Evolutionary conservation across 2,113 vertebrate species (phyloP).

Genomic region (Pseudonaja textilis): DNA sequence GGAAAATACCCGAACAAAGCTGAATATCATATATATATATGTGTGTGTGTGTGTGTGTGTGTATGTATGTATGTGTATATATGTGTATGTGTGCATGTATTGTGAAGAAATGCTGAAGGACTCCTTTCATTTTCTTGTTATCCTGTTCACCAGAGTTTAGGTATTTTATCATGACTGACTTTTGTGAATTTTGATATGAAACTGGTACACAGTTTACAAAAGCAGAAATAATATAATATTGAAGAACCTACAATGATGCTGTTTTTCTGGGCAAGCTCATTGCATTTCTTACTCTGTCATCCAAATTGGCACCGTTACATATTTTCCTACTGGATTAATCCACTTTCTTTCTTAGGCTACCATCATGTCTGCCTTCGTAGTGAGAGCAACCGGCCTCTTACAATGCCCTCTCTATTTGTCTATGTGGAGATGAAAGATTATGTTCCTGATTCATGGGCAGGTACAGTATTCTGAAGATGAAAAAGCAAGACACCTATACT

Average conservation of each 20-base stretch:
- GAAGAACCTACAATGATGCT: background rate
- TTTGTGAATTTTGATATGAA: background rate
- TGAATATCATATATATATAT: too few relatives aligned
- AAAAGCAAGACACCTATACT: accelerated
- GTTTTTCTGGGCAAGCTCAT: background rate
- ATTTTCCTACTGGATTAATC: background rate
- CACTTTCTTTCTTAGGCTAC: slow-evolving; percentile 76
- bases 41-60: too few relatives aligned
- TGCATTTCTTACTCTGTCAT: background rate
- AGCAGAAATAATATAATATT: background rate
- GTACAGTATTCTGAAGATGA: slow-evolving; percentile 53
- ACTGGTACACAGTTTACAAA: background rate
- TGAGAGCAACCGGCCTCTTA: slow-evolving; percentile 92
- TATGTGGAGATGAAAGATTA: slow-evolving; percentile 97
- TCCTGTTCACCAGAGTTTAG: background rate
- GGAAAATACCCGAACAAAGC: too few relatives aligned
- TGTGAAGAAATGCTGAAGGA: background rate
- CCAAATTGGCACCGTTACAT: background rate
- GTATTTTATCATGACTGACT: background rate
- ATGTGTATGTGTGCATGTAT: too few relatives aligned
- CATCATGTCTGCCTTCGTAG: slow-evolving; percentile 91
- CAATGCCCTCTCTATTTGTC: slow-evolving; percentile 87
- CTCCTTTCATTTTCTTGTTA: background rate
- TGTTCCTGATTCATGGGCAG: slow-evolving; percentile 92
- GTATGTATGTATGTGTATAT: too few relatives aligned